phyloP scores from a whole-genome alignment of 2,888 invertebrate genomes.

The Heliconius aoede region DNA sequence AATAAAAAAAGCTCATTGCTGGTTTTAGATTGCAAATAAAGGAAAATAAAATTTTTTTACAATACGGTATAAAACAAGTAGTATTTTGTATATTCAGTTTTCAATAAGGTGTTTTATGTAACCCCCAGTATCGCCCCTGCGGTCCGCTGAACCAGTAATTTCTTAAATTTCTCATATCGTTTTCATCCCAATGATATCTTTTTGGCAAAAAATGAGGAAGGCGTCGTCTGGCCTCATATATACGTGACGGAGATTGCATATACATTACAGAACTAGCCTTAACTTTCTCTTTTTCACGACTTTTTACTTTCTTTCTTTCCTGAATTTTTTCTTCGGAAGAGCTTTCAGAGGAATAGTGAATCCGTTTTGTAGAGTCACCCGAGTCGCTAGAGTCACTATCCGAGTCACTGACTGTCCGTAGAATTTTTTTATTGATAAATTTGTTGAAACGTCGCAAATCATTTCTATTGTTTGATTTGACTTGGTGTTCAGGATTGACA shows the following conservation, averaged over 20 bases:
- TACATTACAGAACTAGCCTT: slow-evolving; percentile 37
- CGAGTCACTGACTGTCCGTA: slow-evolving; percentile 30
- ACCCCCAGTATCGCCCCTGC: slow-evolving; percentile 53
- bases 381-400: slow-evolving; percentile 32
- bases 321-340: background rate
- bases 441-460: slow-evolving; percentile 5
- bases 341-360: background rate
- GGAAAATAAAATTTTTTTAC: too few species aligned
- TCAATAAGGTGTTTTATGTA: slow-evolving; percentile 49
- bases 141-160: slow-evolving; percentile 68
- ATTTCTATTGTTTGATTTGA: background rate
- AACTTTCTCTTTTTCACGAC: background rate
- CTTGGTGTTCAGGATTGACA: background rate
- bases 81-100: slow-evolving; percentile 4
- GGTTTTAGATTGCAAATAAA: too few species aligned
- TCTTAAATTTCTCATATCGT: slow-evolving; percentile 58
- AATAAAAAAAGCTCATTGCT: too few species aligned
- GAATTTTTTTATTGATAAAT: slow-evolving; percentile 34
- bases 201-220: slow-evolving; percentile 65
- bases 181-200: slow-evolving; percentile 59
- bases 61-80: background rate
- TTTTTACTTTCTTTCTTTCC: background rate
- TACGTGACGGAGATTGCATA: slow-evolving; percentile 49
- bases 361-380: slow-evolving; percentile 3
- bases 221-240: slow-evolving; percentile 49